Evolutionary conservation across 2,113 vertebrate genomes (phyloP).

Genomic region (Gadus macrocephalus): DNA sequence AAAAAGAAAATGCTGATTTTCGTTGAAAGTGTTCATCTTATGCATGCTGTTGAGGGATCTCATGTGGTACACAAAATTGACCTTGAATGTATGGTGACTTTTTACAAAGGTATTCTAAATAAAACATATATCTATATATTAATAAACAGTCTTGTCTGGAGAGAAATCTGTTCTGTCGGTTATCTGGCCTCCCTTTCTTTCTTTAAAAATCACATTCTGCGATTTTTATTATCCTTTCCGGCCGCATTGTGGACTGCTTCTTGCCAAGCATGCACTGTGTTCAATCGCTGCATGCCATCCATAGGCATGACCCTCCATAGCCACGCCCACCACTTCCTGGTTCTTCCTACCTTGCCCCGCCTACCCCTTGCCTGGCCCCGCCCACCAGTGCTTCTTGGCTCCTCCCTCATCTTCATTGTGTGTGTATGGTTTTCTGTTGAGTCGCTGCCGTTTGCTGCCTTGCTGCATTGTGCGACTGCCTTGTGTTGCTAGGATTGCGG

Average conservation of each 20-base stretch:
- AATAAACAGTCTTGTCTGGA: slow-evolving; percentile 76
- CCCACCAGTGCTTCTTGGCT: too few relatives aligned
- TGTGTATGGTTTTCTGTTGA: background rate
- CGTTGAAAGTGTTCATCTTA: slow-evolving; percentile 65
- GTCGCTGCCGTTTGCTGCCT: too few relatives aligned
- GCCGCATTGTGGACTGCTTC: background rate
- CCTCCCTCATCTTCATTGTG: too few relatives aligned
- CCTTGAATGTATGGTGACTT: slow-evolving; percentile 82
- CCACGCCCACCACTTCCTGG: background rate
- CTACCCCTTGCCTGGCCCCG: too few relatives aligned
- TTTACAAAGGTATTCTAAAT: slow-evolving; percentile 77
- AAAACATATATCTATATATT: slow-evolving; percentile 79
- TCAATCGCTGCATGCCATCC: too few relatives aligned
- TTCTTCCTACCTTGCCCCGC: background rate
- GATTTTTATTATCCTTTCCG: background rate
- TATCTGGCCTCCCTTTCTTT: slow-evolving; percentile 16
- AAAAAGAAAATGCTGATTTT: slow-evolving; percentile 56
- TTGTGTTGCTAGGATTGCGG: background rate
- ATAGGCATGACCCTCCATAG: background rate
- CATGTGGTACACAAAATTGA: slow-evolving; percentile 71
- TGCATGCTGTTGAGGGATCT: slow-evolving; percentile 77
- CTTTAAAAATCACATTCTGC: too few relatives aligned
- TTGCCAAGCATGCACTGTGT: background rate
- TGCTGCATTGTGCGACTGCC: slow-evolving; percentile 22
- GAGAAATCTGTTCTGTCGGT: slow-evolving; percentile 62